Base-by-base conservation (phyloP, 1,140 invertebrate genomes). In the Galendromus occidentalis region DNA sequence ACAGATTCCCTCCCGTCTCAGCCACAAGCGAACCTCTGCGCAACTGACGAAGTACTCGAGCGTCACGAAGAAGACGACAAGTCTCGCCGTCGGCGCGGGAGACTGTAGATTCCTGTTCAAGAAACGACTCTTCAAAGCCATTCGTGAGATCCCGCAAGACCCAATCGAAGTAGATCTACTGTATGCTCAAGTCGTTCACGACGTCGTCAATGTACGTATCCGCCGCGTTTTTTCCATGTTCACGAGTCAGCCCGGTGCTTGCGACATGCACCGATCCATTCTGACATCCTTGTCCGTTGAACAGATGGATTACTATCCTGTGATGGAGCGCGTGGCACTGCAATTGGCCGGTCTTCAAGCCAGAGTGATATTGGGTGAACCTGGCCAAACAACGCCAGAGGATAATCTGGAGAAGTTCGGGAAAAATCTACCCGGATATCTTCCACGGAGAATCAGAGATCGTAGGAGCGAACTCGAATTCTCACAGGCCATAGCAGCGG, bases 91-190 rank as follows among this genome's bases (percentile, higher is more conserved):
- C 4, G 85, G 85, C 6, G 86, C 85, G 66, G 87, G 87, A 0
- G 91, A 94, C 74, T 93, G 92, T 77, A 79, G 86, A 66, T 91
- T 95, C 75, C 84, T 94, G 66, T 94, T 96, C 77, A 90, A 91
- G 72, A 84, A 90, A 66, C 80, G 91, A 55, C 75, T 97, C 5
- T 96, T 94, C 77, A 82, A 85, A 66, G 86, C 85, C 69, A 86
- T 85, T 1, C 79, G 87, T 33, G 90, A 94, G 77, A 80, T 95
- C 66, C 91, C 89, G n/a, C 90, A 93, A 75, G 91, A 96, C 78
- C 90, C 90, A 0, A 87, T 95, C 0, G 91, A 97, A 79, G 87
- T 95, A 5, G 90, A 90, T 71, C 81, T 97, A 71, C 77, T 97
- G 1, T 97, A 93, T 78, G 88, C 91, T 42, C 91, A 96, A 78